Evolutionary conservation across 1,140 invertebrate genomes (phyloP).

Genomic region (Wiebesia pumilae): DNA sequence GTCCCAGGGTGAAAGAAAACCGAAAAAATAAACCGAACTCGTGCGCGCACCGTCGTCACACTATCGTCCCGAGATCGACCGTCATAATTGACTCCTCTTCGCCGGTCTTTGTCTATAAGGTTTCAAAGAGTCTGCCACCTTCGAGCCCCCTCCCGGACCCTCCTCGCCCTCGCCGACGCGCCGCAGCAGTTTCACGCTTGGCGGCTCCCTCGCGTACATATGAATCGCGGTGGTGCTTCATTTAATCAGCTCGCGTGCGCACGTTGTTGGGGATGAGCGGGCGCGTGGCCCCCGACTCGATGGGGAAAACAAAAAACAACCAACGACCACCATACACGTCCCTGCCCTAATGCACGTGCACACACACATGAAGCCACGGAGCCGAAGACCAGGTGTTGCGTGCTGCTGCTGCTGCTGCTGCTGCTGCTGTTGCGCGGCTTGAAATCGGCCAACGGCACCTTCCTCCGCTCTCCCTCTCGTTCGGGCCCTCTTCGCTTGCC

Average conservation of each 20-base stretch:
- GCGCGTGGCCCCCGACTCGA: not conserved
- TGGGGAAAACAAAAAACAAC: not conserved
- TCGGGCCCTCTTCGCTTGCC: not conserved
- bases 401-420: not conserved
- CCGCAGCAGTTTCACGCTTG: conserved; percentile 41
- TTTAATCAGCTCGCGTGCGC: conserved; percentile 37
- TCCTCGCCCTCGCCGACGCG: not conserved
- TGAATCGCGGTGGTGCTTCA: conserved; percentile 46
- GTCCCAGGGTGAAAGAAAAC: not conserved
- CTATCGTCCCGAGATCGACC: conserved; percentile 11
- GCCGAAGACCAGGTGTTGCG: conserved; percentile 33
- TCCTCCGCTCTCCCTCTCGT: not conserved
- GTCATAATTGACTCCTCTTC: conserved; percentile 40
- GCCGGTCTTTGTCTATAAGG: conserved; percentile 22
- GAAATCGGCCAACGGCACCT: conserved; percentile 36
- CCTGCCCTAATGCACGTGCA: not conserved
- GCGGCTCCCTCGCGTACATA: not conserved
- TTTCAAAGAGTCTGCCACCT: conserved; percentile 9
- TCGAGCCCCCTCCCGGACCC: not conserved
- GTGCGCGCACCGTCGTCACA: too few relatives aligned
- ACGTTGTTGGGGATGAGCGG: not conserved
- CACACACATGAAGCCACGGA: too few relatives aligned
- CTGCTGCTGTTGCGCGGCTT: not conserved
- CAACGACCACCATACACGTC: conserved; percentile 15
- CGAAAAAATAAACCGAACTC: not conserved